These are phyloP conservation scores for Eulemur rubriventer DNA, from an alignment of 2,797 vertebrate genomes.

Conservation along the genomic window DNA sequence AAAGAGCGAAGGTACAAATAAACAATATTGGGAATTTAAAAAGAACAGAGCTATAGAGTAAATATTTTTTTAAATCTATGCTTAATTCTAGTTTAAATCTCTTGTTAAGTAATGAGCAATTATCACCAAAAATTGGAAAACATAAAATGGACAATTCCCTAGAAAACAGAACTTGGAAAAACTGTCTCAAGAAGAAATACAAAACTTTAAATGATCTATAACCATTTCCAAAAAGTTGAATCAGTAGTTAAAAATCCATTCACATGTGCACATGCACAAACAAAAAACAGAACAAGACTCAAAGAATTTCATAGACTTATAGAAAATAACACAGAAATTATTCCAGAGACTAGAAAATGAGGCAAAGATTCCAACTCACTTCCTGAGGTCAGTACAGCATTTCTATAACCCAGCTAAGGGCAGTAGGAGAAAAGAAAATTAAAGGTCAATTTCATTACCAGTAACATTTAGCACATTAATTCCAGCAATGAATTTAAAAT, in stretches of 20 bases:
- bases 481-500: neutral
- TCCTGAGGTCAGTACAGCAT: neutral
- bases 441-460: neutral
- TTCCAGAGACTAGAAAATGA: neutral
- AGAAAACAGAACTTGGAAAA: neutral
- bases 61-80: neutral
- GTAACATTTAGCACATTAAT: neutral
- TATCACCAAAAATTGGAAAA: neutral
- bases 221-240: neutral
- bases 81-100: neutral
- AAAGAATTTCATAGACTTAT: neutral
- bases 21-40: neutral
- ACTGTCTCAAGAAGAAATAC: neutral
- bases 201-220: neutral
- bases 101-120: neutral
- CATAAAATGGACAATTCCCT: neutral
- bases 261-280: neutral
- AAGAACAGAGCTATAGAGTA: neutral
- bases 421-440: neutral
- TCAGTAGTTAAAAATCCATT: neutral
- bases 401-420: neutral
- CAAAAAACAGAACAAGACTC: neutral
- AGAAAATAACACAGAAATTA: neutral
- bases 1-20: neutral
- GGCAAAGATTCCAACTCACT: neutral